Percentiles rank a stretch among this genome's conserved stretches.
Evolutionary conservation across 2,113 vertebrate genomes (phyloP).

Genomic region (Oncorhynchus clarkii): DNA sequence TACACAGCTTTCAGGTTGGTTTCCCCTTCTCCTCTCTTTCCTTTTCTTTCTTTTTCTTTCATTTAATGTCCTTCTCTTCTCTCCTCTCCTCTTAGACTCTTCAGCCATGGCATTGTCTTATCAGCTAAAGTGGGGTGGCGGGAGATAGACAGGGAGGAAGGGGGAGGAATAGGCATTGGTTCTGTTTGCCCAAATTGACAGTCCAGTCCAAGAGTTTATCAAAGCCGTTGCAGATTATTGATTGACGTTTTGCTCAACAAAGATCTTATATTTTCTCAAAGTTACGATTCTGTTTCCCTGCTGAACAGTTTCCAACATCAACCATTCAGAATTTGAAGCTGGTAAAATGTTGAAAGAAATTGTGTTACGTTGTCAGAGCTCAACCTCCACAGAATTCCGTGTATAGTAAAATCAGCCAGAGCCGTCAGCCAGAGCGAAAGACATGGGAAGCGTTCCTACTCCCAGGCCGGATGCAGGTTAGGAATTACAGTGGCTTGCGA

Average conservation of each 20-base stretch:
- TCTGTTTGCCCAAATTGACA: constrained; percentile 73
- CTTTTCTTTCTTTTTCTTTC: not conserved
- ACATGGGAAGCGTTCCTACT: constrained; percentile 61
- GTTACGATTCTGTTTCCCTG: constrained; percentile 7
- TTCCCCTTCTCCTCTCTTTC: constrained; percentile 58
- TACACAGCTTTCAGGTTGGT: constrained; percentile 69
- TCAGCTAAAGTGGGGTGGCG: constrained; percentile 8
- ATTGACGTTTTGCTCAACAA: constrained; percentile 45
- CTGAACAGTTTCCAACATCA: no score
- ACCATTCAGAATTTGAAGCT: no score
- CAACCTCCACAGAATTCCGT: no score
- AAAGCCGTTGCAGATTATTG: constrained; percentile 73
- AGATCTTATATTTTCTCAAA: no score
- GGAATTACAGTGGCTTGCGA: constrained; percentile 50
- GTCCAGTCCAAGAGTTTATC: constrained; percentile 66
- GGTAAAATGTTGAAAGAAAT: not conserved
- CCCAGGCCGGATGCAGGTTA: constrained; percentile 62
- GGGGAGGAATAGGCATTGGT: constrained; percentile 65
- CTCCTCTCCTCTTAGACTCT: not conserved
- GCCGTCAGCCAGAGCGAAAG: not conserved
- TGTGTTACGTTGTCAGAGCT: not conserved
- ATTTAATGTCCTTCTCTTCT: not conserved
- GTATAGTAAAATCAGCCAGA: no score
- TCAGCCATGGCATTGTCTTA: no score
- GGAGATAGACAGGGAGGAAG: constrained; percentile 43